Base-by-base conservation (phyloP, 2,888 invertebrate genomes). In the Thalpophila matura region DNA sequence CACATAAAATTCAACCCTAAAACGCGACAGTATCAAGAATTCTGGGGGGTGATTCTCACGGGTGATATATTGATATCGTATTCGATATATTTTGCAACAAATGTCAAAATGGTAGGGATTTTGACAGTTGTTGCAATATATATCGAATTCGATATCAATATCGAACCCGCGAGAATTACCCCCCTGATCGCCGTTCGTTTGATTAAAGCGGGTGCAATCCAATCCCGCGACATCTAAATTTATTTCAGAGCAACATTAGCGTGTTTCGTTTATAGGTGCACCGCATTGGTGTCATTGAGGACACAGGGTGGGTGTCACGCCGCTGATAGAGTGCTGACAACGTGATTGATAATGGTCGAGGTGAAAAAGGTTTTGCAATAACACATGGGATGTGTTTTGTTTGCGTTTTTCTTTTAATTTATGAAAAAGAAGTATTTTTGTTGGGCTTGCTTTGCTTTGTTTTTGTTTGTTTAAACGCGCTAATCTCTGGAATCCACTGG, bases 271-370 rank as follows among this genome's bases (percentile, higher is more conserved):
- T 51, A 51, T 50, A 38, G 35, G 50, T 69, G 75, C 59, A 75
- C 40, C 49, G 6, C 65, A 43, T 46, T 49, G 42, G 42, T 49
- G 59, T 54, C 59, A 74, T 45, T 35, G 70, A 51, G 69, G 55
- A 68, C 69, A 64, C 67, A 24, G 42, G 55, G 57, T 46, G 37
- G 38, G 42, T 59, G 72, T 72, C 61, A 62, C 58, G 43, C 20
- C n/a, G 38, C 61, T 72, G 74, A 77, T 74, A 58, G 68, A 74
- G 73, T 76, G 60, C 60, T 63, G 73, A 68, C 74, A 74, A n/a
- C 53, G 51, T 74, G 77, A 76, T 74, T 58, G 77, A 74, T 76
- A 74, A 59, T 56, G 47, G 45, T 16, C 40, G 46, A 59, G 18
- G 53, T 56, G 31, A 20, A 61, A 60, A 65, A 51, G 50, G 56